Evolutionary conservation across 1,140 invertebrate genomes (phyloP), one percentile per base, ranked within the genome.

Genomic region (Papilio dardanus): DNA sequence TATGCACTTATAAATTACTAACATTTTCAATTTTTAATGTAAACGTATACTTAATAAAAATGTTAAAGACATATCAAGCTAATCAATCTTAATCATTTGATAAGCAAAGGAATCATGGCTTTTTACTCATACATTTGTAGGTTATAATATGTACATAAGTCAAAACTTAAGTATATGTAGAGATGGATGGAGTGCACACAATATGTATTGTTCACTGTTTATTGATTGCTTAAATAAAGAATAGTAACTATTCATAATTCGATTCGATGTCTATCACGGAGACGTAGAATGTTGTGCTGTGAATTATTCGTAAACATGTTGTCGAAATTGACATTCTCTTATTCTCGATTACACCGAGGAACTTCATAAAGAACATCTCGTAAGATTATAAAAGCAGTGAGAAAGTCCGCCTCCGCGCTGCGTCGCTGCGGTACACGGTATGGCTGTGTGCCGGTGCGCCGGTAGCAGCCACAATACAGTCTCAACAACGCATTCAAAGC

Each of bases 401-500:
- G 24, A 21, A 8, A n/a, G 24, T 14, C 54, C 54, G 54, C 54
- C 54, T 28, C 54, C 54, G 54, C 54, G 54, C 10, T 30, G 12
- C 54, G 54, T 28, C 24, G 21, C 5, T 28, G 54, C 24, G 54
- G 21, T 21, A 24, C n/a, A n/a, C n/a, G n/a, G n/a, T n/a, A n/a
- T n/a, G n/a, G n/a, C n/a, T n/a, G n/a, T n/a, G n/a, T n/a, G 50
- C 50, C 50, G 50, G 54, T 28, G 30, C 35, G 19, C 40, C 69
- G 42, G 40, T 50, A 46, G 69, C 40, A 50, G 42, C 21, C 40
- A 71, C 69, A 71, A 71, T 71, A 42, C 67, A 50, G 69, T 50
- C 50, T 81, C 74, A 79, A 82, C 84, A 80, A 81, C 77, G 78
- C 85, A 79, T 82, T 84, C 82, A 86, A 84, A 81, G 77, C 81